phyloP scores from a whole-genome alignment of 2,113 vertebrate genomes.

The Alaudala cheleensis region DNA sequence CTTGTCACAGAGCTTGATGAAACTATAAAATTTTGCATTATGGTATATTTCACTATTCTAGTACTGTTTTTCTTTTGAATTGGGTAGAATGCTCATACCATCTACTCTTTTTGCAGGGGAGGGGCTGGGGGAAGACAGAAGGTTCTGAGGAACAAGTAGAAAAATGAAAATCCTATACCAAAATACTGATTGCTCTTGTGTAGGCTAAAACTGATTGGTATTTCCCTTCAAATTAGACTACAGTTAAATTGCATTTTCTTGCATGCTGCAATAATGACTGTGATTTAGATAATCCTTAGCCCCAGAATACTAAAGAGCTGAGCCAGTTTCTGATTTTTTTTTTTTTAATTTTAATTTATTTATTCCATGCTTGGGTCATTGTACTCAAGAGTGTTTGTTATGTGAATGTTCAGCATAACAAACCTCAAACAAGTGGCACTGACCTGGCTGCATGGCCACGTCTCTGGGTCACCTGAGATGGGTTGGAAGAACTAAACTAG shows the following conservation, averaged over 20 bases:
- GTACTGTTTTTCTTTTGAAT: neutral
- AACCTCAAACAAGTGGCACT: neutral
- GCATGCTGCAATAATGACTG: neutral
- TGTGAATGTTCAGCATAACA: fast-evolving
- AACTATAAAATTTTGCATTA: neutral
- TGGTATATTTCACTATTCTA: neutral
- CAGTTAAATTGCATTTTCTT: neutral
- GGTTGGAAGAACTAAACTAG: neutral
- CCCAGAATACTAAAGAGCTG: neutral
- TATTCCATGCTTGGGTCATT: neutral
- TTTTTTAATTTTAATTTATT: neutral
- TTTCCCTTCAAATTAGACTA: neutral
- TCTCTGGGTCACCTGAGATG: fast-evolving
- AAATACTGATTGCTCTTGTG: neutral
- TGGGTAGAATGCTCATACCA: neutral
- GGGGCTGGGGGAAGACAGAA: fast-evolving
- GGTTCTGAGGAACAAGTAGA: neutral
- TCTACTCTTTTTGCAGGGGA: neutral
- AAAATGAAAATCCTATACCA: neutral
- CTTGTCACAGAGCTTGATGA: neutral
- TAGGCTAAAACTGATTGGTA: neutral
- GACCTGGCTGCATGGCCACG: neutral
- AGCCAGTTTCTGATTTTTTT: neutral
- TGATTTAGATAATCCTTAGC: neutral
- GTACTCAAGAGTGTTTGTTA: neutral